Percentiles rank a stretch among this genome's conserved stretches.
These are phyloP conservation scores for Phanerotoma sp. DNA, from an alignment of 2,888 invertebrate species.

Conservation along the genomic window DNA sequence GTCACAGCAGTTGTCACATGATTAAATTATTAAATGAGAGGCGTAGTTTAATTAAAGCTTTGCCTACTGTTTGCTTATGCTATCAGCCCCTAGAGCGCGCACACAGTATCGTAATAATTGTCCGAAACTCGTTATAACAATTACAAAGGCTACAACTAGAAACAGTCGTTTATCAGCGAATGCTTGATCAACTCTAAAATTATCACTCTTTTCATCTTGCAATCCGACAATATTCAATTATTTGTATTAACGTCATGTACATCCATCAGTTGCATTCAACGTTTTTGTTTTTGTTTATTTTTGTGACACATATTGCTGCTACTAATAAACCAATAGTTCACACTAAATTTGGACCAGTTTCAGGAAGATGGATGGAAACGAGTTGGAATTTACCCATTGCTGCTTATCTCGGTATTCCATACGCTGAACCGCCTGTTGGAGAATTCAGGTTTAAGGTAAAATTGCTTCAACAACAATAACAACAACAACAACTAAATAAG, in stretches of 20 bases:
- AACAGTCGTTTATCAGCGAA: conserved; percentile 13
- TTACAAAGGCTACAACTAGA: conserved; percentile 2
- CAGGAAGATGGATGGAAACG: conserved; percentile 41
- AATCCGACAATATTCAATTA: background rate
- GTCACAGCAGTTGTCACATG: conserved; percentile 20
- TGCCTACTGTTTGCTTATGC: conserved; percentile 31
- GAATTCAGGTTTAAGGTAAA: conserved; percentile 47
- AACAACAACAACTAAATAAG: too few species aligned
- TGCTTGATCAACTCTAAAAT: conserved; percentile 3
- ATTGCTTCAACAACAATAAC: too few species aligned
- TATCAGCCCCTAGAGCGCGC: conserved; percentile 30
- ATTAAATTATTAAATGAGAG: conserved; percentile 32
- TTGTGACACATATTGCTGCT: too few species aligned
- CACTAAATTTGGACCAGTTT: conserved; percentile 42
- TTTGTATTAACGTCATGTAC: conserved; percentile 2
- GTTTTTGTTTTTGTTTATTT: conserved; percentile 18
- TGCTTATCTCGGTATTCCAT: conserved; percentile 49
- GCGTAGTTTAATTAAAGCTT: conserved; percentile 33
- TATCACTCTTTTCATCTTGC: background rate
- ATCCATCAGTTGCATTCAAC: too few species aligned
- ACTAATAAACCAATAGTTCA: conserved; percentile 25
- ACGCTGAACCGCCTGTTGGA: conserved; percentile 46
- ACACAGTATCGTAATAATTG: conserved; percentile 2
- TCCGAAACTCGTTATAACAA: conserved; percentile 12
- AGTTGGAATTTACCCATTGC: conserved; percentile 33